Base-by-base conservation (phyloP, 2,797 vertebrate genomes). In the Otolemur crassicaudatus region DNA sequence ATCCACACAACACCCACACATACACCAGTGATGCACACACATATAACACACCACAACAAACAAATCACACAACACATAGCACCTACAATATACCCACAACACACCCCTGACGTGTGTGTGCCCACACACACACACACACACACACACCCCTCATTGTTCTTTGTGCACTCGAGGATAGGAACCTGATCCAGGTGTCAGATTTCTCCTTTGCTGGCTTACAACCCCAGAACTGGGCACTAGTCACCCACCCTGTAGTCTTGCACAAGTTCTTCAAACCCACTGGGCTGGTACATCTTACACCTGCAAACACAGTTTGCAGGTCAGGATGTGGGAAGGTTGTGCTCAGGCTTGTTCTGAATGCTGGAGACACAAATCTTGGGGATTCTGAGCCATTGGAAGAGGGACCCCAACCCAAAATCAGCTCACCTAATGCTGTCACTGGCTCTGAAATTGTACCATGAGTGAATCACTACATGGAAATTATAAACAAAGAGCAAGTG, bases 241-340 rank as follows among this genome's bases (percentile, higher is more conserved):
- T n/a, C 94, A 73, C 22, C 61, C 12, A 79, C 23, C 31, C 34
- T 29, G 27, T 3, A 17, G 19, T 17, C 53, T 60, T 53, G 63
- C 10, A 17, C 63, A 63, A 67, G 29, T 29, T 20, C 80, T 82
- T 53, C 25, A 40, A 11, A 27, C 22, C 40, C 23, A 0, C 0
- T 3, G 4, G 8, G 46, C 69, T 67, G 27, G 77, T 29, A 75
- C 49, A 3, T 46, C 29, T 0, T 0, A 0, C 65, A n/a, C 0
- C 43, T 13, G 13, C 34, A 31, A 56, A 20, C 25, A 0, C 2
- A 34, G 72, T 56, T 37, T 49, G n/a, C 31, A 31, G 5, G 2
- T 2, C 37, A 11, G 17, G 37, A 3, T 1, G 4, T 63, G 12
- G 25, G 27, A 16, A 49, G 27, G 1, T 7, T 3, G 5, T 7